These are phyloP conservation scores for Platyrinchus mystaceus DNA, from an alignment of 2,797 vertebrate genomes.

Conservation along the genomic window DNA sequence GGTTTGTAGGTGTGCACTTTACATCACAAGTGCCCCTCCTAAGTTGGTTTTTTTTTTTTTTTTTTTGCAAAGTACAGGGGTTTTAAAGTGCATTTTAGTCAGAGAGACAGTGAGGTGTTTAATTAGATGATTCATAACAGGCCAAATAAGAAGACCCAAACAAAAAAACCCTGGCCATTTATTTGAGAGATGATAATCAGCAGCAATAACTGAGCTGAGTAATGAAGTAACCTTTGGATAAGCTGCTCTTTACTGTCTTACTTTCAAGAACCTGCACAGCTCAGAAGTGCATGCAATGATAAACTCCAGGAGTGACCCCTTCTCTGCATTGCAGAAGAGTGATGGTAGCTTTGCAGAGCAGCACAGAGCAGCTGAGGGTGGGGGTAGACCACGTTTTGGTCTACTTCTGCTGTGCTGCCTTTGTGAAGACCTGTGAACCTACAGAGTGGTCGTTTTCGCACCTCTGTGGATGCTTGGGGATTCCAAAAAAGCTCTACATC, in stretches of 20 bases:
- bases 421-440: neutral
- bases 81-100: neutral
- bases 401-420: neutral
- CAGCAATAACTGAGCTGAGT: neutral
- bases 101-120: neutral
- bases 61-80: neutral
- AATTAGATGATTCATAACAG: neutral
- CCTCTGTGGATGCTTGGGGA: neutral
- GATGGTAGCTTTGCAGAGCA: neutral
- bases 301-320: neutral
- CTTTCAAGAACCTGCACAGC: neutral
- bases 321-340: neutral
- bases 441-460: neutral
- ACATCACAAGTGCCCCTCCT: neutral
- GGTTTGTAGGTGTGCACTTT: neutral
- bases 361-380: neutral
- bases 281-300: neutral
- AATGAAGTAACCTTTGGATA: neutral
- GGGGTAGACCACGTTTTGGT: accelerated
- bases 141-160: no score
- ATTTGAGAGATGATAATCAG: neutral
- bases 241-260: neutral
- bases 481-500: neutral
- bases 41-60: no score
- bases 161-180: neutral